Conservation (phyloP, 2,888 invertebrate genomes). For the Agapostemon virescens region DNA sequence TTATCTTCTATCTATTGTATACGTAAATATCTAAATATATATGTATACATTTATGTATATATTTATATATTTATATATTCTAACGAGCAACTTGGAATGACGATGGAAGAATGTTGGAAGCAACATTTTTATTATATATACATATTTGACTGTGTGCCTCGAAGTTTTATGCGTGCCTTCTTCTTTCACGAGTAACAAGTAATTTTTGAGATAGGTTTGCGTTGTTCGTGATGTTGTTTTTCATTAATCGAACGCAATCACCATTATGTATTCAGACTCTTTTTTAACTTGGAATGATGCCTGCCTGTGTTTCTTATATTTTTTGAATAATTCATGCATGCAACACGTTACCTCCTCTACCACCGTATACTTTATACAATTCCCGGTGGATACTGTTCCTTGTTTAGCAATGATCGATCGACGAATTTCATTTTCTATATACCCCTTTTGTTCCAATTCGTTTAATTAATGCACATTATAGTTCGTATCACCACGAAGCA, state of each 20-base stretch:
- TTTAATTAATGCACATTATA: constrained; percentile 13
- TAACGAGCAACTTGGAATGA: constrained; percentile 68
- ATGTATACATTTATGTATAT: neutral
- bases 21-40: neutral
- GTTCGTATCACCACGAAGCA: neutral
- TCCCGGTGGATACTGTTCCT: neutral
- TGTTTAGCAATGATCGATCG: neutral
- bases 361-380: constrained; percentile 27
- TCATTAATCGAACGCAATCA: constrained; percentile 48
- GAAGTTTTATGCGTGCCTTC: constrained; percentile 59
- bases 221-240: constrained; percentile 62
- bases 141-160: constrained; percentile 49
- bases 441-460: neutral
- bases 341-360: constrained; percentile 25
- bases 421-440: neutral
- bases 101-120: constrained; percentile 67
- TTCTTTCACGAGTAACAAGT: constrained; percentile 45
- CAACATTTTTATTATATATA: constrained; percentile 37
- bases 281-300: constrained; percentile 66
- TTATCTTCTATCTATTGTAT: constrained; percentile 3
- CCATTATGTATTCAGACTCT: constrained; percentile 53
- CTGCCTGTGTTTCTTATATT: constrained; percentile 57
- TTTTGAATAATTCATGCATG: constrained; percentile 50
- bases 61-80: constrained; percentile 3
- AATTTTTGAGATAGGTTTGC: constrained; percentile 56